phyloP scores from a whole-genome alignment of 2,888 invertebrate species.

The Sinodicranocentrus sp. region DNA sequence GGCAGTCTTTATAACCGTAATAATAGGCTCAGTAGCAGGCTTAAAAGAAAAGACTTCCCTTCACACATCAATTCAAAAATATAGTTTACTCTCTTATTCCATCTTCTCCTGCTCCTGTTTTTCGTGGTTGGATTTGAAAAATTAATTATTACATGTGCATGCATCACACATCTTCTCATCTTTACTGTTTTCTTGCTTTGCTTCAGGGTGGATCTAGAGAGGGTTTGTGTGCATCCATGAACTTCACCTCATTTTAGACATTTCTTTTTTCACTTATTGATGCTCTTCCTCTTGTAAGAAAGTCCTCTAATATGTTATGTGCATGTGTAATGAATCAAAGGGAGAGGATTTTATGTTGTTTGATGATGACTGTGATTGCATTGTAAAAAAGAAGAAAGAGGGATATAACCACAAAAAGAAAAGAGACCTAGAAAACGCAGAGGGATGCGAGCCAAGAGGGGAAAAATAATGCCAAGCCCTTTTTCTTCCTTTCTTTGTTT shows the following conservation, averaged over 20 bases:
- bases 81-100: constrained; percentile 22
- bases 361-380: constrained; percentile 32
- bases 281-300: no score
- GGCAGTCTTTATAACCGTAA: constrained; percentile 11
- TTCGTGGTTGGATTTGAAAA: constrained; percentile 6
- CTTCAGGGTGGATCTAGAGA: neutral
- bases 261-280: no score
- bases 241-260: constrained; percentile 53
- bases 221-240: constrained; percentile 46
- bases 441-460: constrained; percentile 40
- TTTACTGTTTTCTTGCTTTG: constrained; percentile 7
- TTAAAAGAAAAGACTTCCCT: constrained; percentile 29
- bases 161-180: neutral
- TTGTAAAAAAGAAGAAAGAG: constrained; percentile 11
- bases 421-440: constrained; percentile 47
- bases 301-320: neutral
- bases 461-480: constrained; percentile 51
- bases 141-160: constrained; percentile 33
- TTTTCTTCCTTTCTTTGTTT: constrained; percentile 51
- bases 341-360: constrained; percentile 28
- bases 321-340: constrained; percentile 45
- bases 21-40: constrained; percentile 37
- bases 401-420: constrained; percentile 10
- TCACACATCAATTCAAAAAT: constrained; percentile 7
- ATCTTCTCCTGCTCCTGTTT: constrained; percentile 12